Evolutionary conservation across 2,888 invertebrate species (phyloP), one percentile per base, ranked within the genome.

Genomic region (Drosophila subquinaria): DNA sequence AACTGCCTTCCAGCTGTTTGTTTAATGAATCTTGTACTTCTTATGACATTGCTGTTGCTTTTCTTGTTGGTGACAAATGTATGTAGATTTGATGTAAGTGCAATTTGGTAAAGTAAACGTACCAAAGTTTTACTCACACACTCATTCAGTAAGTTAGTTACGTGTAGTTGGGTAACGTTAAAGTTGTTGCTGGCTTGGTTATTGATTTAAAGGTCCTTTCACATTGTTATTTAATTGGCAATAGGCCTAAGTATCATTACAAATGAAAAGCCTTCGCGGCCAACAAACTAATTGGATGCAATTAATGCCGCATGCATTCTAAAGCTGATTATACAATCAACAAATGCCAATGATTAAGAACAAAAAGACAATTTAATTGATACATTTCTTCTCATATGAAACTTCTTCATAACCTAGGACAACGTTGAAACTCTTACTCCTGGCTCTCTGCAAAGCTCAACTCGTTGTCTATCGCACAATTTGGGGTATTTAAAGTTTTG

Each of bases 21-120:
- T 17, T 47, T 59, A 59, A 59, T 59, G 38, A 59, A 59, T 59
- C 38, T 56, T 73, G 57, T 71, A 61, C 60, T 71, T 67, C 47
- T 53, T 66, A 45, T 35, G 35, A 10, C 43, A 45, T 56, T 64
- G 56, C 61, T 57, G 30, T 45, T 64, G 52, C 53, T 57, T 50
- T 64, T 61, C 20, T 57, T 38, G 17, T 47, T 56, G 15, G 8
- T 43, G 64, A 56, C 42, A 80, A 81, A 80, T 71, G 78, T 68
- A 84, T 87, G 84, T 69, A 84, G 70, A 84, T 87, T 88, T 73
- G 61, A 65, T 65, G 76, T 69, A 73, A 62, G 66, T 80, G 77
- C 81, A 79, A 79, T 77, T 81, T 81, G 77, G 62, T 60, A 65
- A 68, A 80, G 81, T 80, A 76, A 80, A 80, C 68, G 53, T 40